phyloP scores from a whole-genome alignment of 2,113 vertebrate species.

The Amazona guildingii region DNA sequence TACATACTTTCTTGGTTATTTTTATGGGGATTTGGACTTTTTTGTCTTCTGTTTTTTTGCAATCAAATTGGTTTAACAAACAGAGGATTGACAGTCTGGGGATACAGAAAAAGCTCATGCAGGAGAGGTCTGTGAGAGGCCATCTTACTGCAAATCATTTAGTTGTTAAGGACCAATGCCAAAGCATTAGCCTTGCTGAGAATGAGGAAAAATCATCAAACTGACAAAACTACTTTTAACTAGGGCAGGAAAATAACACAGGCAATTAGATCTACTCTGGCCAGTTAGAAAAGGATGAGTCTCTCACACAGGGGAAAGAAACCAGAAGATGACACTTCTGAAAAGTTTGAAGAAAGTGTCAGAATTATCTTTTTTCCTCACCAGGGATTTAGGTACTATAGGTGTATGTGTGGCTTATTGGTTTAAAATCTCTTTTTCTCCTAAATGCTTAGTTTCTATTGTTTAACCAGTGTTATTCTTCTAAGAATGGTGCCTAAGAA shows the following conservation, averaged over 20 bases:
- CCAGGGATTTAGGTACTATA: not conserved
- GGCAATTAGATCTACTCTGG: not conserved
- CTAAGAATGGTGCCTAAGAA: not conserved
- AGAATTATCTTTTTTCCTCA: not conserved
- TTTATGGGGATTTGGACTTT: not conserved
- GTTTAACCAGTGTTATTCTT: not conserved
- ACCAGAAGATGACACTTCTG: not conserved
- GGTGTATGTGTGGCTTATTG: not conserved
- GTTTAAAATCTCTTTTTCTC: not conserved
- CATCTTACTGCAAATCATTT: not conserved
- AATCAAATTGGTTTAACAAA: not conserved
- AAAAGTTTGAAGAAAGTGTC: not conserved
- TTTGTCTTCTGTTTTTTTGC: not conserved
- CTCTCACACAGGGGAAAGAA: not conserved
- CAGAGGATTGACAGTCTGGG: not conserved
- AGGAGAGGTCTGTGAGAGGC: not conserved
- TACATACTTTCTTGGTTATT: not conserved
- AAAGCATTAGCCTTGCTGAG: not conserved
- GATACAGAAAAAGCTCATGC: not conserved
- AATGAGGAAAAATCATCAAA: constrained; percentile 34
- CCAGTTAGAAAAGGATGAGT: not conserved
- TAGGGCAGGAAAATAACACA: not conserved
- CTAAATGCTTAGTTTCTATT: not conserved
- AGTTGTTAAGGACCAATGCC: not conserved
- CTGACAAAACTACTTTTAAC: not conserved